Percentiles rank a stretch among this genome's conserved stretches.
Evolutionary conservation across 2,113 vertebrate genomes (phyloP).

Genomic region (Murina feae): DNA sequence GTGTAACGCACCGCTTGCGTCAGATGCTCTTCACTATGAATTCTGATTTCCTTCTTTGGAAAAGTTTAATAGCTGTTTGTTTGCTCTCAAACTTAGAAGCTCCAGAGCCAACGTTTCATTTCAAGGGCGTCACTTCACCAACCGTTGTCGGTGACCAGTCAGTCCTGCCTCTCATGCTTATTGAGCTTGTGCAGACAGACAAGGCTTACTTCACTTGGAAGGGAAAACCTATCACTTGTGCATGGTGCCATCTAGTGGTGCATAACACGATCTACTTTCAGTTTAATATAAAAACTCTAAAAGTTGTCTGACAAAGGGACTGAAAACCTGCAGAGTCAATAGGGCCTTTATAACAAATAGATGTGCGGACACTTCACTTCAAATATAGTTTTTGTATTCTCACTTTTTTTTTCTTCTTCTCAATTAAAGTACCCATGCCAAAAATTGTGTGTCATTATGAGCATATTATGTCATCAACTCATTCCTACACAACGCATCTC

Average conservation of each 20-base stretch:
- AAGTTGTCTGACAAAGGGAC: background rate
- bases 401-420: background rate
- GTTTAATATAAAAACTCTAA: background rate
- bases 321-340: background rate
- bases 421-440: constrained; percentile 26
- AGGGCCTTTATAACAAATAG: background rate
- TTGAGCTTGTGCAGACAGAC: background rate
- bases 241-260: constrained; percentile 80
- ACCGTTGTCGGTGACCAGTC: background rate
- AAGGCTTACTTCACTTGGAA: accelerated
- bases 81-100: background rate
- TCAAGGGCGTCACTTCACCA: background rate
- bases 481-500: background rate
- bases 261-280: background rate
- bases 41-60: background rate
- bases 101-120: background rate
- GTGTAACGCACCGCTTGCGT: background rate
- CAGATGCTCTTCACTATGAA: background rate
- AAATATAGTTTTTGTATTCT: background rate
- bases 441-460: background rate
- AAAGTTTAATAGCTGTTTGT: background rate
- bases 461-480: constrained; percentile 16
- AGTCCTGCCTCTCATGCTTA: background rate
- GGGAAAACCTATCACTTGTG: background rate
- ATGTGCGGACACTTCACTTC: background rate